Conservation (phyloP, 2,113 vertebrate genomes). For the Peromyscus californicus region DNA sequence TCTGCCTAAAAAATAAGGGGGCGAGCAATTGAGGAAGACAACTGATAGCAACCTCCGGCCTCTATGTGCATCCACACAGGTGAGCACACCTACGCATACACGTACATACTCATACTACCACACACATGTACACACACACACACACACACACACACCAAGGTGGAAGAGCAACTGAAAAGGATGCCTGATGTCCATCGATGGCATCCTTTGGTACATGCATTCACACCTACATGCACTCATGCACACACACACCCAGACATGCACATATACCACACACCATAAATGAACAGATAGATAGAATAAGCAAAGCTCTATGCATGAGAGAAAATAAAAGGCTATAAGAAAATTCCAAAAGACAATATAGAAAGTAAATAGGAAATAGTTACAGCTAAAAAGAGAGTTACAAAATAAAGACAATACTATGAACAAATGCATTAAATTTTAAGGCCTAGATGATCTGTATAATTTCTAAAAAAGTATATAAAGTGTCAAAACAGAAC, state of each 20-base stretch:
- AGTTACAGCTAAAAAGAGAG: background rate
- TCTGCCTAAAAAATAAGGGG: background rate
- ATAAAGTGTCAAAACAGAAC: background rate
- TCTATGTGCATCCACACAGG: background rate
- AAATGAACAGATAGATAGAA: background rate
- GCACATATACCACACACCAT: background rate
- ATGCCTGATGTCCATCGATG: background rate
- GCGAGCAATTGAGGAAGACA: background rate
- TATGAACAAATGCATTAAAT: constrained; percentile 16
- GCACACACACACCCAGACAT: background rate
- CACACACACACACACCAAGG: background rate
- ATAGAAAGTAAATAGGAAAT: background rate
- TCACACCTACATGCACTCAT: background rate
- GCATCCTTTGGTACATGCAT: background rate
- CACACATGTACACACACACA: background rate
- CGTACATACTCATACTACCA: background rate
- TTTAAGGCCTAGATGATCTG: background rate
- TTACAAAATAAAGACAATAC: constrained; percentile 12
- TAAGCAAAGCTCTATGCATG: background rate
- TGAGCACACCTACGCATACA: background rate
- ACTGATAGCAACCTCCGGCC: background rate
- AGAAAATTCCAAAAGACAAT: constrained; percentile 18
- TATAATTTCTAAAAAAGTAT: constrained; percentile 19
- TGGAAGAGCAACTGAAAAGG: background rate
- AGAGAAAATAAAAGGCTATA: background rate